Conservation (phyloP, 2,113 vertebrate species). For the Malurus melanocephalus region DNA sequence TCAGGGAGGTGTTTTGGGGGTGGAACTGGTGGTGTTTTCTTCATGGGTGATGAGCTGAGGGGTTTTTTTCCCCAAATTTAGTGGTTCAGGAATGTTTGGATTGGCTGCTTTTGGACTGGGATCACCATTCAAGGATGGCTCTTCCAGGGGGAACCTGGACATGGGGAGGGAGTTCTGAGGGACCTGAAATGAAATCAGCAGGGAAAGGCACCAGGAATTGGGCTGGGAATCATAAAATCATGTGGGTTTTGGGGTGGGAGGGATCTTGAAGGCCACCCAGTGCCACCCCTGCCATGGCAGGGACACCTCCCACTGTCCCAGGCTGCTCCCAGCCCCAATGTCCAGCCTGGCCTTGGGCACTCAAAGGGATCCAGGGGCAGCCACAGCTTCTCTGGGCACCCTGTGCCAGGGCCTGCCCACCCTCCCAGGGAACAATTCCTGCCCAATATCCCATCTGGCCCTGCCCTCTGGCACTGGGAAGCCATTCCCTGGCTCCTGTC, state of each 20-base stretch:
- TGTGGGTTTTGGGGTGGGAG: neutral
- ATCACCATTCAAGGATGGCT: accelerated
- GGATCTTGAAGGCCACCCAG: accelerated
- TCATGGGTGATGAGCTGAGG: accelerated
- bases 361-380: neutral
- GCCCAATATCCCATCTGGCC: neutral
- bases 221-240: neutral
- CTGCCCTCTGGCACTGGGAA: neutral
- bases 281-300: neutral
- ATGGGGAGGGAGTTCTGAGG: neutral
- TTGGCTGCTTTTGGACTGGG: accelerated
- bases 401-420: neutral
- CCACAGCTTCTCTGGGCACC: neutral
- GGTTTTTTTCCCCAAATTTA: neutral
- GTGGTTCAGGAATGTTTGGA: neutral
- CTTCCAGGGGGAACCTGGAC: accelerated
- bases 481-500: neutral
- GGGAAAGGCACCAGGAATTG: neutral
- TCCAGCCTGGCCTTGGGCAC: neutral
- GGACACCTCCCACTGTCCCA: neutral
- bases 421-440: neutral
- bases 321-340: neutral
- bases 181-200: neutral
- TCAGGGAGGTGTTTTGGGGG: neutral
- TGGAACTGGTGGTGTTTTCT: neutral